Base-by-base conservation (phyloP, 2,113 vertebrate genomes). In the Petrocephalus microphthalmus region DNA sequence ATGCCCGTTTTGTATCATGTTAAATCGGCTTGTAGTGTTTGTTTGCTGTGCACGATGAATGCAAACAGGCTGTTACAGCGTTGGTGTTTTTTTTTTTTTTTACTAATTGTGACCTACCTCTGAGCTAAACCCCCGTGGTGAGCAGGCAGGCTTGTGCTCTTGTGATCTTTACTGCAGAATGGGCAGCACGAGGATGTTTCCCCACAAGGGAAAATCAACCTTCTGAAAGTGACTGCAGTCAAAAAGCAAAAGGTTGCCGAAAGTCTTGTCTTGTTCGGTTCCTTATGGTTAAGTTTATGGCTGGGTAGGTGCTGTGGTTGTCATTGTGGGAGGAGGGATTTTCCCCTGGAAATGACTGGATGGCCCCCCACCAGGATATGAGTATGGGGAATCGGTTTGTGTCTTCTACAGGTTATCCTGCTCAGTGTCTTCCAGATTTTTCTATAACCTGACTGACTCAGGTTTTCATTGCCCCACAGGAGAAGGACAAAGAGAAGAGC, bases 401-500 rank as follows among this genome's bases (percentile, higher is more conserved):
- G 19, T 60, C 19, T 60, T 60, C 22, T n/a, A n/a, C 22, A 64
- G 57, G 22, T 64, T 64, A 25, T 64, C 22, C 7, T 64, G 57
- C n/a, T 25, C 57, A 25, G 7, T 64, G n/a, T 25, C 8, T 11
- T 64, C n/a, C 10, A 29, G 25, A 29, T 64, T 64, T 64, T 64
- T 64, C 8, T 7, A 64, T 7, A 64, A 10, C 22, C 22, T 25
- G 57, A 64, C 60, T 25, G 1, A 60, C 33, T 45, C 17, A 20
- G 49, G 49, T 51, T 15, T 29, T 15, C 19, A 33, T 78, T 86
- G 47, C 67, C 94, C 93, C 95, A 90, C 96, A 98, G 93, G 97
- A 98, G 92, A 97, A 97, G 74, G 97, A 98, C 0, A 96, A 97
- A 90, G 93, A 96, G 7, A 98, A 97, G 90, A 95, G 94, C 74